These are phyloP conservation scores for Platynereis dumerilii DNA, from an alignment of 2,888 invertebrate species.

Conservation along the genomic window DNA sequence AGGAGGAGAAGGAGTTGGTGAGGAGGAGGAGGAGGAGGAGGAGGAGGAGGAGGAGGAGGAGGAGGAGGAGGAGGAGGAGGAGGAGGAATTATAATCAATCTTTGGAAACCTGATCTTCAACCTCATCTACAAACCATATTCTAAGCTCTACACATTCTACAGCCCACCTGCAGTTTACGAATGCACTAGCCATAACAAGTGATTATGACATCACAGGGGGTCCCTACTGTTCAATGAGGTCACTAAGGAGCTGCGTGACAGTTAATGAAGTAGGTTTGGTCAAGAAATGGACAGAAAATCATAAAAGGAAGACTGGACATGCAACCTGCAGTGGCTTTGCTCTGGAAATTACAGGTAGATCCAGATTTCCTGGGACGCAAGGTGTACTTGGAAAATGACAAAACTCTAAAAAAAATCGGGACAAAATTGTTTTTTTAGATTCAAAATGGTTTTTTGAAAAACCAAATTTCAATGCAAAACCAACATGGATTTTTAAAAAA, in stretches of 20 bases:
- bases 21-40: neutral
- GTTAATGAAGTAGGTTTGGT: neutral
- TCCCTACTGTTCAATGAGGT: neutral
- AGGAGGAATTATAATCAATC: neutral
- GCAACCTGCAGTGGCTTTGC: neutral
- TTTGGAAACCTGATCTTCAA: neutral
- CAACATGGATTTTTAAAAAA: no score
- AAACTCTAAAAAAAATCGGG: no score
- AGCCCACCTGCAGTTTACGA: no score
- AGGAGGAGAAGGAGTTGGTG: neutral
- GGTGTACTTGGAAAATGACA: neutral
- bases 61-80: no score
- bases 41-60: neutral
- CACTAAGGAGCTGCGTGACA: slow-evolving; percentile 10
- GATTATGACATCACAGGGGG: no score
- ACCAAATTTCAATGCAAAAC: no score
- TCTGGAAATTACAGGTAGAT: neutral
- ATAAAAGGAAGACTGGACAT: neutral
- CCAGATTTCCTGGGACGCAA: neutral
- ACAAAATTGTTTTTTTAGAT: no score
- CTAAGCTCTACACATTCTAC: neutral
- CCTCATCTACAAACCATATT: neutral
- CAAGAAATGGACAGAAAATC: slow-evolving; percentile 7
- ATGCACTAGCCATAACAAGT: no score
- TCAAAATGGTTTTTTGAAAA: no score